Percentiles rank a stretch among this genome's conserved stretches.
phyloP scores from a whole-genome alignment of 2,888 invertebrate species.

The Sylvicola cinctus region DNA sequence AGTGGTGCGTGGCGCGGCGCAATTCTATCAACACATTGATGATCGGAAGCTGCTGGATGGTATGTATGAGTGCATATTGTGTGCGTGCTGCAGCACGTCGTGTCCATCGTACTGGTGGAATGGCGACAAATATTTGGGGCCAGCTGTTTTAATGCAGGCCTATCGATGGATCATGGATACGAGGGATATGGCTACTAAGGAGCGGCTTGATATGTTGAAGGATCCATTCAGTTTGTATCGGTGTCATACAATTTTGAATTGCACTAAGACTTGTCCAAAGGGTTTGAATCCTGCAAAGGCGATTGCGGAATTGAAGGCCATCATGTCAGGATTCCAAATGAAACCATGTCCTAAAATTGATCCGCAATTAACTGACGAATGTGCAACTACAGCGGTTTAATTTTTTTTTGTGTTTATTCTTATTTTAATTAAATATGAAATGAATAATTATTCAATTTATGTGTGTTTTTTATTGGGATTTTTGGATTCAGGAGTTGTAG shows the following conservation, averaged over 20 bases:
- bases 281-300: conserved; percentile 89
- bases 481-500: too few species aligned
- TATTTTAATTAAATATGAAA: too few species aligned
- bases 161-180: conserved; percentile 97
- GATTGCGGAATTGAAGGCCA: conserved; percentile 88
- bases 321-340: conserved; percentile 64
- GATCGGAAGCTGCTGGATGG: conserved; percentile 91
- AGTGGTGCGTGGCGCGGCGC: conserved; percentile 57
- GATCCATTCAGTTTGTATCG: conserved; percentile 87
- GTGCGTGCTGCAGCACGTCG: conserved; percentile 93
- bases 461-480: too few species aligned
- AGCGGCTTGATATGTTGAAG: conserved; percentile 57
- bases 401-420: too few species aligned
- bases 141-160: conserved; percentile 97
- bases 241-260: conserved; percentile 97
- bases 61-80: conserved; percentile 91
- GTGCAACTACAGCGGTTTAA: too few species aligned
- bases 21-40: conserved; percentile 71
- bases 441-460: too few species aligned
- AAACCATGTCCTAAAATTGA: too few species aligned
- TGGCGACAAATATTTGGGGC: conserved; percentile 89
- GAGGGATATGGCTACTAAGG: conserved; percentile 60
- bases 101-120: conserved; percentile 99
- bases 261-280: conserved; percentile 89
- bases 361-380: too few species aligned